Conservation (phyloP, 1,140 invertebrate genomes). For the Ceratosolen solmsi region DNA sequence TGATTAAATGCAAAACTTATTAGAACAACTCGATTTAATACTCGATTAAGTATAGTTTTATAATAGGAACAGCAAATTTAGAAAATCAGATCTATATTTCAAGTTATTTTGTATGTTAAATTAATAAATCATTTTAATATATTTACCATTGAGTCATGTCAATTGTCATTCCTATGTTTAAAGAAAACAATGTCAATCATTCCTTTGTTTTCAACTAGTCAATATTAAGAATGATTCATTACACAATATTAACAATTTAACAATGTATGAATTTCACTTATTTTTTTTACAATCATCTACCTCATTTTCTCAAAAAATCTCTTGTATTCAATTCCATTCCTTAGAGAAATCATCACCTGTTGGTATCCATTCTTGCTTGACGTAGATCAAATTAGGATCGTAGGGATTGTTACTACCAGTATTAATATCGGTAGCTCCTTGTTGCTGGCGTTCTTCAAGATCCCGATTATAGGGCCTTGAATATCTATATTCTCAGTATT, state of each 20-base stretch:
- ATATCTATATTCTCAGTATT: constrained; percentile 73
- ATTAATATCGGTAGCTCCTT: constrained; percentile 29
- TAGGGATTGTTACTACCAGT: constrained; percentile 51
- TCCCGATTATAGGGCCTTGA: constrained; percentile 64
- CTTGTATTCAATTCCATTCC: constrained; percentile 62
- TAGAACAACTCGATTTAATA: too few relatives aligned
- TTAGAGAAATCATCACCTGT: constrained; percentile 64
- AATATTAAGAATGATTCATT: constrained; percentile 2
- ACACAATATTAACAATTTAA: not conserved
- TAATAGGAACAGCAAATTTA: too few relatives aligned
- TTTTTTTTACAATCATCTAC: not conserved
- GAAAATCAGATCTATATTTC: too few relatives aligned
- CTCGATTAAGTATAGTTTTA: too few relatives aligned
- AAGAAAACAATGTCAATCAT: not conserved
- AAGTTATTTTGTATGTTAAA: too few relatives aligned
- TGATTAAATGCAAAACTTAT: too few relatives aligned
- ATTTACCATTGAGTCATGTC: not conserved
- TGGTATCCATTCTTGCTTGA: constrained; percentile 71
- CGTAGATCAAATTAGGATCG: constrained; percentile 67
- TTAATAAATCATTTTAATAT: too few relatives aligned
- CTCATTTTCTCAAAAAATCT: not conserved
- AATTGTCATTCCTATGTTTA: not conserved
- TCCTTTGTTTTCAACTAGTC: not conserved
- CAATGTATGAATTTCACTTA: constrained; percentile 3
- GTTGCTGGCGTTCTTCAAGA: constrained; percentile 43